Evolutionary conservation across 37 sponge, comb jelly and placozoan species (phyloP), one percentile per base, ranked within the genome.

Genomic region (Bolinopsis microptera): DNA sequence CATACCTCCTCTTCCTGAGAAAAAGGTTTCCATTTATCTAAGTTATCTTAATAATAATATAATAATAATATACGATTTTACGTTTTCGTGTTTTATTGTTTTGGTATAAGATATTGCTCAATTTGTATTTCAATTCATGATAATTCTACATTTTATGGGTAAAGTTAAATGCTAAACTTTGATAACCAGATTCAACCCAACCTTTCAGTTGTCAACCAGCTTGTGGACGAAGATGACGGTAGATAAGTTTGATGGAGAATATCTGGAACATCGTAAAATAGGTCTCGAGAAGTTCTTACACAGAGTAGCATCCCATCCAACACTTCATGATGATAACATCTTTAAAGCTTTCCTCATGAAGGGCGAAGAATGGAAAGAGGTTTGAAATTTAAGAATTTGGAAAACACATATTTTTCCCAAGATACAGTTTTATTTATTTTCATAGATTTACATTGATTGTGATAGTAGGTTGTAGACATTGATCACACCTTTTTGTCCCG

Each of bases 1-100:
- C 69, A 93, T 93, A 22, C 94, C 94, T 9, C 94, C 94, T n/a
- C 86, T 93, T 28, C 94, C 94, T 0, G 94, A 93, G 69, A 93
- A 93, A 38, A 83, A 82, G 35, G 82, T 83, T 2, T 36, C 38
- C 34, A 76, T 28, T 70, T 93, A 69, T 69, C 32, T 69, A 23
- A 69, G n/a, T n/a, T n/a, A n/a, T n/a, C n/a, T n/a, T 83, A 41
- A 83, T 39, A 13, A 83, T 39, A 28, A 23, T 83, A 26, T 83
- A n/a, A n/a, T n/a, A n/a, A n/a, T n/a, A n/a, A n/a, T n/a, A n/a
- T n/a, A n/a, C n/a, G n/a, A n/a, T n/a, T n/a, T n/a, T n/a, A n/a
- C n/a, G n/a, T n/a, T n/a, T n/a, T n/a, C n/a, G n/a, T n/a, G n/a
- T n/a, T n/a, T n/a, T n/a, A n/a, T n/a, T n/a, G n/a, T n/a, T n/a